phyloP scores from a whole-genome alignment of 2,888 invertebrate species.

The Limnephilus rhombicus region DNA sequence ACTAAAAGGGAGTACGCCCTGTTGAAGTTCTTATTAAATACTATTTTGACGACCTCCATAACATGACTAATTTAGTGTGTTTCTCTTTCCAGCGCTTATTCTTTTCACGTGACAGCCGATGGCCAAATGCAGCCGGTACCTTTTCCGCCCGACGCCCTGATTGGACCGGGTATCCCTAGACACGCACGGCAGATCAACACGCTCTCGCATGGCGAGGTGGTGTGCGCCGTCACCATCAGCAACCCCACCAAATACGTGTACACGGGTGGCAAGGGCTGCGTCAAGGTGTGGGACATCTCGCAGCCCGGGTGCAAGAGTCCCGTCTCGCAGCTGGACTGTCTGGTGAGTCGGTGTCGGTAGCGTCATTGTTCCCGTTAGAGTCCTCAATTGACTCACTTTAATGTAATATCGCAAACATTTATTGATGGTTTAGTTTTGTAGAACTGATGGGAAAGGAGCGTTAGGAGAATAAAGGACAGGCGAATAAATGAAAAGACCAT shows the following conservation, averaged over 20 bases:
- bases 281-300: conserved; percentile 98
- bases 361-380: conserved; percentile 40
- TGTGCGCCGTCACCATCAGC: conserved; percentile 97
- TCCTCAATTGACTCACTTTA: background rate
- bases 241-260: conserved; percentile 95
- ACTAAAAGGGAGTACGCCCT: too few species aligned
- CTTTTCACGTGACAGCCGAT: conserved; percentile 94
- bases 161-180: conserved; percentile 94
- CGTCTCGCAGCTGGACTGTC: conserved; percentile 94
- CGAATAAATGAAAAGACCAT: background rate
- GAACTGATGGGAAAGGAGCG: background rate
- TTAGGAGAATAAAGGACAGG: background rate
- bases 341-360: conserved; percentile 78
- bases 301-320: conserved; percentile 92
- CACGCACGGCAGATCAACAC: conserved; percentile 96
- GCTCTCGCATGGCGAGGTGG: conserved; percentile 96
- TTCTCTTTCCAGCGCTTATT: conserved; percentile 88
- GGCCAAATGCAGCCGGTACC: conserved; percentile 95
- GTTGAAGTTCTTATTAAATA: too few species aligned
- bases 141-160: conserved; percentile 95
- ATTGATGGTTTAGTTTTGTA: background rate
- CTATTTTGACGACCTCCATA: background rate
- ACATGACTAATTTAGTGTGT: background rate
- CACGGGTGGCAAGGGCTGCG: conserved; percentile 97
- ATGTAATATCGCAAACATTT: background rate